These are phyloP conservation scores for Euura saliciscinereae DNA, from an alignment of 1,140 invertebrate species.

Conservation along the genomic window DNA sequence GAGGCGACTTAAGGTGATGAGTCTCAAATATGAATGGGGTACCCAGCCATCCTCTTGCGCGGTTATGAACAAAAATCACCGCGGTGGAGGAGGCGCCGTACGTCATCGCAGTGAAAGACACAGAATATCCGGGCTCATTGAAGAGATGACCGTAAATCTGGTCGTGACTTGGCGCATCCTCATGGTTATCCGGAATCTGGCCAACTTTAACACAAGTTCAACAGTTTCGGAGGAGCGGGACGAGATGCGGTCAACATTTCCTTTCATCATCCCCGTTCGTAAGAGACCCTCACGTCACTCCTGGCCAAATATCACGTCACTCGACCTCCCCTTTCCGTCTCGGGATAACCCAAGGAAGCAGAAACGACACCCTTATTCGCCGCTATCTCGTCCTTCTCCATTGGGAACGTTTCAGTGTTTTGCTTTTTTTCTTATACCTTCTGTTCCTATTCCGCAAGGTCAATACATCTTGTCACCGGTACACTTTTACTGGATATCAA, in stretches of 20 bases:
- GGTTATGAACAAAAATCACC: too few relatives aligned
- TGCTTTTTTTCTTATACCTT: neutral
- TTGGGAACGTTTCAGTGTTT: neutral
- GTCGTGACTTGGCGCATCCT: neutral
- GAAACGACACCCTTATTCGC: neutral
- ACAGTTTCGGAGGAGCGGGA: neutral
- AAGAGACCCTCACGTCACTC: conserved; percentile 1
- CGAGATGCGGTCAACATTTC: neutral
- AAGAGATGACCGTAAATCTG: too few relatives aligned
- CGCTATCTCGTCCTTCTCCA: neutral
- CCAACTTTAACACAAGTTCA: neutral
- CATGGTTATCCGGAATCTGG: neutral
- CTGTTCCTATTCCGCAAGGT: neutral
- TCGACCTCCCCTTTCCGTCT: neutral
- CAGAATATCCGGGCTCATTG: too few relatives aligned
- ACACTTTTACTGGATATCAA: neutral
- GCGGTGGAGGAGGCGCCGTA: too few relatives aligned
- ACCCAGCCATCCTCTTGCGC: too few relatives aligned
- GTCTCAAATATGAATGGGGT: too few relatives aligned
- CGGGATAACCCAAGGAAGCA: neutral
- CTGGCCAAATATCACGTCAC: conserved; percentile 5
- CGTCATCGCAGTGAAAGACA: too few relatives aligned
- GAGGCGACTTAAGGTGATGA: too few relatives aligned
- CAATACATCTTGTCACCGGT: conserved; percentile 2
- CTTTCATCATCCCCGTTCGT: neutral